phyloP scores from a whole-genome alignment of 2,113 vertebrate species.

The Paraplagusia blochii region DNA sequence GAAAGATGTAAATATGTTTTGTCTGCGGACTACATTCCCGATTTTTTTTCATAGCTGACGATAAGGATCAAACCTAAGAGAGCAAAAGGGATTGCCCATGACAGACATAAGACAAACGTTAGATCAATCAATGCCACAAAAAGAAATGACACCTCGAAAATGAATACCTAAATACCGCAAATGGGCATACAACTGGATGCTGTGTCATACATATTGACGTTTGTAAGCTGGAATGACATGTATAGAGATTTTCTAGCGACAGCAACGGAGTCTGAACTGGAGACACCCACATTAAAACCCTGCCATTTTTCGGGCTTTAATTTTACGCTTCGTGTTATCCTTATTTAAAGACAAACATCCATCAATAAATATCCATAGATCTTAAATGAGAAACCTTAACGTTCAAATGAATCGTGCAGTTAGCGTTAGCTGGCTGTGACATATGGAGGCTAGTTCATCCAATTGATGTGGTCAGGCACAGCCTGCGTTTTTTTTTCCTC shows the following conservation, averaged over 20 bases:
- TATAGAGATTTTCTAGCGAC: conserved; percentile 15
- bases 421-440: conserved; percentile 22
- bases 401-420: conserved; percentile 1
- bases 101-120: conserved; percentile 20
- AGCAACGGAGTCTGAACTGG: conserved; percentile 33
- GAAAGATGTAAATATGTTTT: not conserved
- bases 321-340: conserved; percentile 8
- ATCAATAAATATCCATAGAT: not conserved
- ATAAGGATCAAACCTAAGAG: conserved; percentile 38
- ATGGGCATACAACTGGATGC: too few relatives aligned
- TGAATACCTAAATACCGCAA: not conserved
- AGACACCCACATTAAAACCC: conserved; percentile 64
- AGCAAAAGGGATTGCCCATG: conserved; percentile 43
- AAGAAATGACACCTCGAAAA: not conserved
- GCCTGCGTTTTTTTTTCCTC: conserved; percentile 48
- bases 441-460: conserved; percentile 38
- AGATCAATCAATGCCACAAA: not conserved
- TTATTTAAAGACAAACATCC: not conserved
- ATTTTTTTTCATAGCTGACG: conserved; percentile 30
- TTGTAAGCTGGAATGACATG: not conserved
- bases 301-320: conserved; percentile 45
- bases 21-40: not conserved
- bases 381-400: not conserved
- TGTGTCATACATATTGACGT: not conserved
- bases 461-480: conserved; percentile 47